Evolutionary conservation across 1,140 invertebrate species (phyloP).

Genomic region (Pentalonia nigronervosa): DNA sequence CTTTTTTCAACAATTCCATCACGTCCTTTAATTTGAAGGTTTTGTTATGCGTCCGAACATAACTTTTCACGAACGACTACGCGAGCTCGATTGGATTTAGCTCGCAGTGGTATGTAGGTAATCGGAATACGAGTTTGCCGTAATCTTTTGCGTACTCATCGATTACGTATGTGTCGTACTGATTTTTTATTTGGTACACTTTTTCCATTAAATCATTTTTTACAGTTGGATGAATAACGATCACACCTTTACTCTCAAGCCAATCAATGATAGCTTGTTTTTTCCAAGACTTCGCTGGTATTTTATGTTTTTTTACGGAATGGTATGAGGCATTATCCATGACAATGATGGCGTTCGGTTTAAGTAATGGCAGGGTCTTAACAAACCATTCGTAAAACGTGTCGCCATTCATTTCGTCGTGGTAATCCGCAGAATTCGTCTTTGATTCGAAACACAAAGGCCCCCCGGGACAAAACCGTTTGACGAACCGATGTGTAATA

Average conservation of each 20-base stretch:
- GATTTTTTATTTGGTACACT: neutral
- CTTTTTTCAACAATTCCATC: neutral
- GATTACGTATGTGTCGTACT: conserved; percentile 31
- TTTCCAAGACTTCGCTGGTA: neutral
- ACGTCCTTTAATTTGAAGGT: conserved; percentile 20
- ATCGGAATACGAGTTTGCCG: neutral
- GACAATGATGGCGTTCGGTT: neutral
- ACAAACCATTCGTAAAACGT: conserved; percentile 56
- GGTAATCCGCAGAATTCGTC: too few species aligned
- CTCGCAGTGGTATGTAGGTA: neutral
- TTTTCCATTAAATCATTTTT: conserved; percentile 27
- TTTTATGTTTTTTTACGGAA: conserved; percentile 46
- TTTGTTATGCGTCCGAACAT: neutral
- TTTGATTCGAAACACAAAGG: too few species aligned
- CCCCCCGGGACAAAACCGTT: too few species aligned
- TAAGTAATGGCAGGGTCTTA: conserved; percentile 56
- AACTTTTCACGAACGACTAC: conserved; percentile 4
- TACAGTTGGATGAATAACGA: neutral
- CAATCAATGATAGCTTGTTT: conserved; percentile 59
- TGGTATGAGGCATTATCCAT: too few species aligned
- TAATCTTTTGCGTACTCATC: conserved; percentile 35
- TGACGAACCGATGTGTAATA: neutral
- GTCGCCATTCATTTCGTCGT: neutral
- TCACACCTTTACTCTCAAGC: conserved; percentile 43
- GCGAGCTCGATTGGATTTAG: conserved; percentile 15